Evolutionary conservation across 1,140 invertebrate genomes (phyloP).

Genomic region (Monomorium pharaonis): DNA sequence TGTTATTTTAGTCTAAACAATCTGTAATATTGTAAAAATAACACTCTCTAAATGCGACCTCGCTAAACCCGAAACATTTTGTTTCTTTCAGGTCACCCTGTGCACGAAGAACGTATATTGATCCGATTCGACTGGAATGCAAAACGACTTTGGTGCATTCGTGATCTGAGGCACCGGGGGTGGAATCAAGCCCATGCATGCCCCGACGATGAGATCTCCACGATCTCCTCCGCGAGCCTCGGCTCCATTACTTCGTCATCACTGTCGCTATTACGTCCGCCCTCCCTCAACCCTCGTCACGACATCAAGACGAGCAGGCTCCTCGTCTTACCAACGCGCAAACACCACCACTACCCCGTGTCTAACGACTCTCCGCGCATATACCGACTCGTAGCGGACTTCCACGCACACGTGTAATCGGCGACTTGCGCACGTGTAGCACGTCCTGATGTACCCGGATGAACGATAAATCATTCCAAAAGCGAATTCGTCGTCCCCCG

Average conservation of each 20-base stretch:
- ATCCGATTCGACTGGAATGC: constrained; percentile 25
- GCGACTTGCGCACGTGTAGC: neutral
- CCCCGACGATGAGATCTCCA: constrained; percentile 17
- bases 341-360: neutral
- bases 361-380: constrained; percentile 54
- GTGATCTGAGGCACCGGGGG: constrained; percentile 18
- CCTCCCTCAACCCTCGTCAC: constrained; percentile 17
- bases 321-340: neutral
- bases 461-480: constrained; percentile 63
- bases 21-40: neutral
- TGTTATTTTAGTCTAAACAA: neutral
- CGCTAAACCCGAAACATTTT: neutral
- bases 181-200: constrained; percentile 1
- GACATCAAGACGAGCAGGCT: constrained; percentile 6
- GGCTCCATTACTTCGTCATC: constrained; percentile 51
- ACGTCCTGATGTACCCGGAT: constrained; percentile 1
- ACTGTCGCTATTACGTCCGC: constrained; percentile 38
- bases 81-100: constrained; percentile 18
- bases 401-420: constrained; percentile 18
- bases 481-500: constrained; percentile 43
- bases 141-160: constrained; percentile 34
- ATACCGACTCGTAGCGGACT: neutral
- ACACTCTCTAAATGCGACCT: no score
- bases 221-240: constrained; percentile 24
- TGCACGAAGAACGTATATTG: constrained; percentile 23